Percentiles rank a stretch among this genome's conserved stretches.
These are phyloP conservation scores for Ianthella basta DNA, from an alignment of 37 sponge, comb jelly and placozoan genomes.

Conservation along the genomic window DNA sequence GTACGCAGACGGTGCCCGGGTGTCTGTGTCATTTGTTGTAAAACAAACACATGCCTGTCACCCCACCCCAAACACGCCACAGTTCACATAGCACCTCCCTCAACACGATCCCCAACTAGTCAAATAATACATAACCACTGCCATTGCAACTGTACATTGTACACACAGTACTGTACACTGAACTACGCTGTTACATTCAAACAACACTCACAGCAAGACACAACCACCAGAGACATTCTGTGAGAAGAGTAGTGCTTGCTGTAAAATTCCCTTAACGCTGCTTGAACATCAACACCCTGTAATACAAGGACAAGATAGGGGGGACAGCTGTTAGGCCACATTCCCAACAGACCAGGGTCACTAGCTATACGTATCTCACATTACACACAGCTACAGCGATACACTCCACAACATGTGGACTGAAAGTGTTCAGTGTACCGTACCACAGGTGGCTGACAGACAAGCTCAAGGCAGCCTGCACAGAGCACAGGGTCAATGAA, in stretches of 20 bases:
- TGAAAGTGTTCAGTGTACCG: too few species aligned
- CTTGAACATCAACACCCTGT: slow-evolving; percentile 40
- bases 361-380: too few species aligned
- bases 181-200: not conserved
- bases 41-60: too few species aligned
- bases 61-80: not conserved
- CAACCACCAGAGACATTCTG: slow-evolving; percentile 65
- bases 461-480: too few species aligned
- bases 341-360: not conserved
- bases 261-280: slow-evolving; percentile 46
- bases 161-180: not conserved
- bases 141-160: not conserved
- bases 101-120: not conserved
- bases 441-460: too few species aligned
- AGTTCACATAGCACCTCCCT: not conserved
- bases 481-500: too few species aligned
- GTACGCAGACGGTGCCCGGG: too few species aligned
- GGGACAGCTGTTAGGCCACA: too few species aligned
- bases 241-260: slow-evolving; percentile 57
- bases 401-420: too few species aligned
- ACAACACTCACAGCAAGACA: slow-evolving; percentile 48
- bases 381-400: too few species aligned
- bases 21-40: too few species aligned
- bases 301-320: too few species aligned
- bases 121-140: not conserved